A percentile compares a stretch with the other conserved stretches of the same genome.
Evolutionary conservation across 1,140 invertebrate genomes (phyloP).

Genomic region (Drusus annulatus): DNA sequence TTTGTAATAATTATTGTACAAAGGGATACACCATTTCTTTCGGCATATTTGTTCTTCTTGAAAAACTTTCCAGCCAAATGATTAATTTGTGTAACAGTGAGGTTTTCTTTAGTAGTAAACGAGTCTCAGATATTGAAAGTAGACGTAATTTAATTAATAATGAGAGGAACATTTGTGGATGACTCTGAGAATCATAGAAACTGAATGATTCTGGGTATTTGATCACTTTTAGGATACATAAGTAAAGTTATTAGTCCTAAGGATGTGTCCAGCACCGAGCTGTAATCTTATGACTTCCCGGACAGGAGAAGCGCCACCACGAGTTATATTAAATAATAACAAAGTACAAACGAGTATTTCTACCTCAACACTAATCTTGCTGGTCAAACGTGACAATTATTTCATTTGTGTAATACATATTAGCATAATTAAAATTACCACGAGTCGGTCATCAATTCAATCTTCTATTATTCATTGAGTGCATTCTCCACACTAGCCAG

Average conservation of each 20-base stretch:
- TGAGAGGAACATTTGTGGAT: conserved; percentile 36
- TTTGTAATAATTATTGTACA: neutral
- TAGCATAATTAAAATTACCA: conserved; percentile 45
- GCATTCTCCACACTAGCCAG: conserved; percentile 20
- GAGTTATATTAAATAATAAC: conserved; percentile 57
- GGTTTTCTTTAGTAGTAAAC: conserved; percentile 9
- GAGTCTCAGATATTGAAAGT: conserved; percentile 34
- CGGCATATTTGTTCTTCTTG: neutral
- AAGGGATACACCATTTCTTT: neutral
- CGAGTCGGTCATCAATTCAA: neutral
- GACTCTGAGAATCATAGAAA: conserved; percentile 31
- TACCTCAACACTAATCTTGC: conserved; percentile 58
- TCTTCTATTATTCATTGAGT: neutral
- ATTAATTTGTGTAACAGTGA: neutral
- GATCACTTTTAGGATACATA: conserved; percentile 50
- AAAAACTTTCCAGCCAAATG: neutral
- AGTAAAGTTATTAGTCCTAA: conserved; percentile 38
- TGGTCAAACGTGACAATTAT: conserved; percentile 46
- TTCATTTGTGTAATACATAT: conserved; percentile 45
- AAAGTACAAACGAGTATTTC: conserved; percentile 59
- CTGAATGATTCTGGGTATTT: conserved; percentile 40
- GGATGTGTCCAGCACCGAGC: conserved; percentile 44
- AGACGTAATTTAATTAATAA: conserved; percentile 28
- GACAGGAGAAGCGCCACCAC: conserved; percentile 37
- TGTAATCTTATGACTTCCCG: conserved; percentile 49